Evolutionary conservation across 2,797 vertebrate genomes (phyloP).

Genomic region (Cossypha heuglini): DNA sequence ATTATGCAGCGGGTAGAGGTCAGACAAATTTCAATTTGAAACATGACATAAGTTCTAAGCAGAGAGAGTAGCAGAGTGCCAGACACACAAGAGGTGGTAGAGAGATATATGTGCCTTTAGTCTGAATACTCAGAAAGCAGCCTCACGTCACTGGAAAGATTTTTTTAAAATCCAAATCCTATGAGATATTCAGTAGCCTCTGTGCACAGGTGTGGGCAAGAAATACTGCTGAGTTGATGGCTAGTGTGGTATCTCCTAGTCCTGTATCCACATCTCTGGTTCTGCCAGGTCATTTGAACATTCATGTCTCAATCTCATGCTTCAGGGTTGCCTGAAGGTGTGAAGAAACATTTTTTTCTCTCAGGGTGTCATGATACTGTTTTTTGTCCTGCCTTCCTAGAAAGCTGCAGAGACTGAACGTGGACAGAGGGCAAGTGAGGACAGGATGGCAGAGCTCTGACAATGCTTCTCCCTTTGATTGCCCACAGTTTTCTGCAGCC

Average conservation of each 20-base stretch:
- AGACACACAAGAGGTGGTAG: background rate
- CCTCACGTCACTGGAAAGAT: background rate
- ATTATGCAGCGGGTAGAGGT: background rate
- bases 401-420: background rate
- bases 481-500: background rate
- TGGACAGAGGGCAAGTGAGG: background rate
- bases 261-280: background rate
- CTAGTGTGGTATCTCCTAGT: background rate
- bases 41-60: background rate
- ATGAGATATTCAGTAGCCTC: background rate
- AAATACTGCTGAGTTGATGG: background rate
- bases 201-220: background rate
- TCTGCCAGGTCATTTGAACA: background rate
- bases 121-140: background rate
- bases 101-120: background rate
- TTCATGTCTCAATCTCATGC: background rate
- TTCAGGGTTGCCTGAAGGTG: background rate
- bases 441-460: background rate
- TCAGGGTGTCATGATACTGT: background rate
- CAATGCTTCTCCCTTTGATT: background rate
- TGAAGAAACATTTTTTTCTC: background rate
- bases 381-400: background rate
- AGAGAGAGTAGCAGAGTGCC: background rate
- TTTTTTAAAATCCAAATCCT: background rate
- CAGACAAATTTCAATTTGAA: background rate